Conservation (phyloP, 2,888 invertebrate genomes). For the Mycalesis mineus region DNA sequence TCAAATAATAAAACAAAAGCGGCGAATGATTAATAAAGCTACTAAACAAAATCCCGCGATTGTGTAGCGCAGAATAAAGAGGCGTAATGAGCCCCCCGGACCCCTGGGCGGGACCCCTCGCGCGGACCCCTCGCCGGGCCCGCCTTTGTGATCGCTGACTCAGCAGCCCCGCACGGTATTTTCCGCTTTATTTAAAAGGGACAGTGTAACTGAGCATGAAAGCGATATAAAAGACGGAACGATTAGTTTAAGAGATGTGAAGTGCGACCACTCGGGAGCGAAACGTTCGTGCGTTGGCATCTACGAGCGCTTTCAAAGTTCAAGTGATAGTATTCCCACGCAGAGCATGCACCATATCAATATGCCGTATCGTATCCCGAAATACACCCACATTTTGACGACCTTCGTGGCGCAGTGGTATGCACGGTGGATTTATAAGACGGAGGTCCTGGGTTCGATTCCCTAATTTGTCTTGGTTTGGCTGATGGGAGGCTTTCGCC, state of each 20-base stretch:
- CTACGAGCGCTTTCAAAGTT: too few species aligned
- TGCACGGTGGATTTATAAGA: too few species aligned
- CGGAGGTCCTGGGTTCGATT: too few species aligned
- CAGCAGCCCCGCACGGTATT: conserved; percentile 11
- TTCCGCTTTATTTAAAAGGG: conserved; percentile 15
- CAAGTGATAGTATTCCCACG: too few species aligned
- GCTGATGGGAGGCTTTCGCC: too few species aligned
- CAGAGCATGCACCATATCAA: too few species aligned
- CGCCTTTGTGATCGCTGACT: conserved; percentile 11
- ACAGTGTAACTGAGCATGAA: conserved; percentile 5
- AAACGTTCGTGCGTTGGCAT: neutral
- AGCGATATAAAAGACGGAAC: conserved; percentile 3
- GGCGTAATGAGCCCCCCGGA: conserved; percentile 15
- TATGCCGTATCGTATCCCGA: too few species aligned
- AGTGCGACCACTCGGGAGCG: neutral
- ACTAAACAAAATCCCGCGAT: conserved; percentile 9
- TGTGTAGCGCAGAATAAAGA: conserved; percentile 15
- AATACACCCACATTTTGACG: too few species aligned
- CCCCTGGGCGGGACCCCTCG: too few species aligned
- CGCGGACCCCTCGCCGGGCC: neutral
- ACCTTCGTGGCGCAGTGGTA: too few species aligned
- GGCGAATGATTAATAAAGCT: conserved; percentile 19
- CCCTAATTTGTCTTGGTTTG: too few species aligned
- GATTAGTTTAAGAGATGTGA: conserved; percentile 7
- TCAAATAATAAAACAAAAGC: conserved; percentile 17